These are phyloP conservation scores for Leucoptera coffeella DNA, from an alignment of 2,888 invertebrate species.

Conservation along the genomic window DNA sequence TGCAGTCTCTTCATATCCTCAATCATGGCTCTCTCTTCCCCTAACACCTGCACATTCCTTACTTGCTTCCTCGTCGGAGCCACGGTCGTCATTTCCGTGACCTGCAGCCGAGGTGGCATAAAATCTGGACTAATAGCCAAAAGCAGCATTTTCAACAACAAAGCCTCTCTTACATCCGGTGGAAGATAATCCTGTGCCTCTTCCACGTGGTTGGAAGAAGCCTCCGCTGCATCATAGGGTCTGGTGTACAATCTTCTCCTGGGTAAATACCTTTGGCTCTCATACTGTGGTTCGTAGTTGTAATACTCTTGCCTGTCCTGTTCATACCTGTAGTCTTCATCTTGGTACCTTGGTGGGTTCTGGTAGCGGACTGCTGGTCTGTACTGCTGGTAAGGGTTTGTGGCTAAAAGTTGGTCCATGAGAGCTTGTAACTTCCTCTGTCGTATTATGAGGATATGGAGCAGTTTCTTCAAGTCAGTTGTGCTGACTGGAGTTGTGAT, in stretches of 20 bases:
- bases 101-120: slow-evolving; percentile 30
- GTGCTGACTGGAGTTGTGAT: slow-evolving; percentile 66
- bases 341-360: slow-evolving; percentile 18
- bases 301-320: slow-evolving; percentile 30
- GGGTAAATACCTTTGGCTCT: slow-evolving; percentile 39
- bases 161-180: slow-evolving; percentile 63
- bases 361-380: slow-evolving; percentile 17
- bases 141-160: slow-evolving; percentile 65
- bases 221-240: slow-evolving; percentile 31
- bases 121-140: slow-evolving; percentile 62
- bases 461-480: slow-evolving; percentile 60
- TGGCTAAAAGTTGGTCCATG: slow-evolving; percentile 38
- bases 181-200: slow-evolving; percentile 59
- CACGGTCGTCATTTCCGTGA: slow-evolving; percentile 38
- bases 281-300: slow-evolving; percentile 36
- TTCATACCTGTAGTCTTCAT: slow-evolving; percentile 19
- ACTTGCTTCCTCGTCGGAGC: slow-evolving; percentile 51
- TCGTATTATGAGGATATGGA: slow-evolving; percentile 59
- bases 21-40: slow-evolving; percentile 50
- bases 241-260: slow-evolving; percentile 25
- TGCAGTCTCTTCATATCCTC: slow-evolving; percentile 22
- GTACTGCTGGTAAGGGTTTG: slow-evolving; percentile 22
- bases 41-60: slow-evolving; percentile 66
- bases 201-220: slow-evolving; percentile 33
- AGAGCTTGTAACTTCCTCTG: slow-evolving; percentile 56